Evolutionary conservation across 2,797 vertebrate genomes (phyloP), one percentile per base, ranked within the genome.

Genomic region (Artibeus lituratus): DNA sequence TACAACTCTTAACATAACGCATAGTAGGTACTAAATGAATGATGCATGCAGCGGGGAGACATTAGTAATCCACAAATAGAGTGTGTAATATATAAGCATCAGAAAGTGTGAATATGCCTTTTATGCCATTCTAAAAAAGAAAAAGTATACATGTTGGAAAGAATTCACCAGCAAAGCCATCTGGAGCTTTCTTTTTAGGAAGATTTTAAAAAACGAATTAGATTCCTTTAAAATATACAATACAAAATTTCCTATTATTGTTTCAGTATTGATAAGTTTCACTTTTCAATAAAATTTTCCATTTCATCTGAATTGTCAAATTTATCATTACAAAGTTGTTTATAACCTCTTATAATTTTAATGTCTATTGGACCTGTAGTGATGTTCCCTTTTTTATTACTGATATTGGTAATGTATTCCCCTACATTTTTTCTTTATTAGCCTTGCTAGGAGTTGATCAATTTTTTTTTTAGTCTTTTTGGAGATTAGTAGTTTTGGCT

Each of bases 61-160:
- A 65, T 78, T 82, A 42, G 69, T 42, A 94, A 89, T 35, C 78
- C 74, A 81, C 57, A 80, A 92, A 91, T 80, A 97, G 62, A 91
- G 6, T 67, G 24, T 91, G 49, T 89, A 94, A 95, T 87, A 94
- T 35, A 72, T 65, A 97, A 94, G 95, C 78, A 95, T 91, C 91
- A 93, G 53, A 83, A 90, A 97, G 65, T 94, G 70, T 90, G 44
- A 44, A 44, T 44, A 91, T 72, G 51, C 44, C 92, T 94, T 90
- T 96, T 89, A 94, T 93, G 92, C 32, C 84, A 95, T 93, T 94
- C 94, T 97, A 92, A 96, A 95, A 96, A 92, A 96, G 94, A 96
- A 82, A 83, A 95, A 83, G 93, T 53, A 77, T 57, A 80, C 76
- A 87, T 93, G 70, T 93, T 97, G 96, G 96, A 97, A 97, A 94